phyloP scores from a whole-genome alignment of 2,113 vertebrate species.

The Petrocephalus zakoni region DNA sequence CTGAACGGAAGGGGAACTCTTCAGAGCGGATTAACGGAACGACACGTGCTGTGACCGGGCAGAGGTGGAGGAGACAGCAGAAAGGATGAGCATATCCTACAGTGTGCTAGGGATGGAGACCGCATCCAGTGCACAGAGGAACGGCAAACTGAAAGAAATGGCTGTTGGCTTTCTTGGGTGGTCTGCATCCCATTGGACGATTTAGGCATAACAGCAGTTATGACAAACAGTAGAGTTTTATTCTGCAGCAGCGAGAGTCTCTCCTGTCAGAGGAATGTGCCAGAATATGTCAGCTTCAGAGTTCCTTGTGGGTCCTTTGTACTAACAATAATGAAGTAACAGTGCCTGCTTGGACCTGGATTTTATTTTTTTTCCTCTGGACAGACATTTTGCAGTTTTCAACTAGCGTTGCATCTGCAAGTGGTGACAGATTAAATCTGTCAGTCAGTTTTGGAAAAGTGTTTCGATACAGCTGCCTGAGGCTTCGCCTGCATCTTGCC shows the following conservation, averaged over 20 bases:
- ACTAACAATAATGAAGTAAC: neutral
- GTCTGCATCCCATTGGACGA: neutral
- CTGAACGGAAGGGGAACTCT: neutral
- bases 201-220: neutral
- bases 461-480: neutral
- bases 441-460: neutral
- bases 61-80: neutral
- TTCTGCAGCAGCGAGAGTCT: neutral
- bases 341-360: neutral
- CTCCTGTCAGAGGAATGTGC: neutral
- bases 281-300: neutral
- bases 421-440: constrained; percentile 5
- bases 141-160: neutral
- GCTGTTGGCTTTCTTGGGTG: neutral
- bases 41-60: neutral
- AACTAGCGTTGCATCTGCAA: neutral
- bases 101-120: neutral
- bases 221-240: neutral
- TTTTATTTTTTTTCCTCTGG: neutral
- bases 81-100: neutral
- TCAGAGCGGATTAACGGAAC: neutral
- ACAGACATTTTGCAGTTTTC: neutral
- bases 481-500: neutral
- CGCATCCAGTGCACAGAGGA: neutral
- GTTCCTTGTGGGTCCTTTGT: neutral